Conservation (phyloP, 2,113 vertebrate species). For the Motacilla tschutschensis region DNA sequence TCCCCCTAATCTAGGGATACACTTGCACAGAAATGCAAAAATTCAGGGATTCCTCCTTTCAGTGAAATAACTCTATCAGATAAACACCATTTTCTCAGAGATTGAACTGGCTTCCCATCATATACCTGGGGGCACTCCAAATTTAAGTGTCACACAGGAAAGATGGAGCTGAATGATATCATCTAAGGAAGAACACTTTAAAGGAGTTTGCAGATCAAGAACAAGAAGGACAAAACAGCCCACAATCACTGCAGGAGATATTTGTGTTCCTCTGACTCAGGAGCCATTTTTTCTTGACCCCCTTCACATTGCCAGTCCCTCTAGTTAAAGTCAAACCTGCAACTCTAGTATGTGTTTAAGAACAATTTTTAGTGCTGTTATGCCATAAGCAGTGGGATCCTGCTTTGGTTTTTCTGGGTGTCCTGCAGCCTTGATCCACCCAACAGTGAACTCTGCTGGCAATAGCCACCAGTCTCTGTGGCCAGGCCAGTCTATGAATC, state of each 20-base stretch:
- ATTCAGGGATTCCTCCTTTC: not conserved
- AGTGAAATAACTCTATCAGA: not conserved
- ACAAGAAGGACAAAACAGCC: not conserved
- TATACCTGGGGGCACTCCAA: not conserved
- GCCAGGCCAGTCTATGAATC: not conserved
- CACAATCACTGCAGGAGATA: not conserved
- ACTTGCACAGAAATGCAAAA: not conserved
- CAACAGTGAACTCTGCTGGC: not conserved
- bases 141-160: not conserved
- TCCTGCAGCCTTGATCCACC: not conserved
- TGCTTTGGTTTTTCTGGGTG: not conserved
- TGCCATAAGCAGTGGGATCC: not conserved
- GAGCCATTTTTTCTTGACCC: not conserved
- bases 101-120: not conserved
- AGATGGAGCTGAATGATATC: not conserved
- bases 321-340: not conserved
- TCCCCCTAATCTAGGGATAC: not conserved
- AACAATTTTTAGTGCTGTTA: not conserved
- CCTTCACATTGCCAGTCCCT: not conserved
- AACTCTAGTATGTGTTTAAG: not conserved
- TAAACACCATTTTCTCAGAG: not conserved
- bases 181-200: not conserved
- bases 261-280: not conserved
- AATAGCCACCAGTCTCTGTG: not conserved
- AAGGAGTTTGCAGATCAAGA: not conserved